Evolutionary conservation across 2,113 vertebrate genomes (phyloP), one percentile per base, ranked within the genome.

Genomic region (Panthera leo): DNA sequence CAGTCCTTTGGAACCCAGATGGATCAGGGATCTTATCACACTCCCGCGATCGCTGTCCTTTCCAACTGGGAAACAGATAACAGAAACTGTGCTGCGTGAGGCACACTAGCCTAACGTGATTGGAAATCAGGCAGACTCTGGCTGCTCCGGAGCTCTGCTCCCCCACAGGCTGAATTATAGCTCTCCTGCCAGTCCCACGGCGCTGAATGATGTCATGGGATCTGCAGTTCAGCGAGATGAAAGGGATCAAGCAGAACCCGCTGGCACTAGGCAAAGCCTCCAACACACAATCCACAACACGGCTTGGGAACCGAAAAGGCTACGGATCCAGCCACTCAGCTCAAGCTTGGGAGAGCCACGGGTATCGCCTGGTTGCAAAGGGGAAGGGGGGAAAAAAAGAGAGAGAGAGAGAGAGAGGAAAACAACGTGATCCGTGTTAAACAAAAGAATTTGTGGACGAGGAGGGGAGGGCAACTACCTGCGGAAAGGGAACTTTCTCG

Each of bases 121-220:
- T 96, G 97, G 98, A 98, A 98, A 98, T 98, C 98, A 97, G 98
- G 98, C 97, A 88, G 97, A 97, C 95, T 80, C 98, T 91, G 97
- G 97, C 96, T 98, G 96, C 98, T 91, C 96, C 95, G 31, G 95
- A 97, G 98, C 97, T 96, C 96, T 91, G 89, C 98, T 98, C 98
- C 98, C 98, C 98, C 98, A 98, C 98, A 96, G 99, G 98, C 99
- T 98, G 98, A 97, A 98, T 98, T 98, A 93, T 25, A 98, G 98
- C 98, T 97, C 97, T 98, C 96, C 96, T 98, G 97, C 99, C 98
- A 99, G 99, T 99, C 99, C 97, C 97, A 97, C 94, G 98, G 98
- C 98, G 96, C 97, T 97, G 98, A 96, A 97, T 99, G 99, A 99
- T 98, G 99, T 99, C 99, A 99, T 98, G 98, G 99, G 98, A 99